Percentiles rank a stretch among this genome's conserved stretches.
Conservation (phyloP, 2,113 vertebrate species). For the Pholis gunnellus region DNA sequence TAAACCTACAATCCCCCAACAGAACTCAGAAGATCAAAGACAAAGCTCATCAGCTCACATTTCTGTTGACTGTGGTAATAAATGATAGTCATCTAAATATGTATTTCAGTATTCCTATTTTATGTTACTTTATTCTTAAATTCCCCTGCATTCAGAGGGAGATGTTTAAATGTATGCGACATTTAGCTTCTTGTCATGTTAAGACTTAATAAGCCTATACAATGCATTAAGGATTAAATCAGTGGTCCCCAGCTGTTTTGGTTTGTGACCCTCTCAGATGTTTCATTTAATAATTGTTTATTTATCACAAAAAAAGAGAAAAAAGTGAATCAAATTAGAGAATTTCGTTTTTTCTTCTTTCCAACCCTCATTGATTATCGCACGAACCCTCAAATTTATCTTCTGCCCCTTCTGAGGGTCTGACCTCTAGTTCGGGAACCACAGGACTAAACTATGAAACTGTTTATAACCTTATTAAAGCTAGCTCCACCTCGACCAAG, state of each 20-base stretch:
- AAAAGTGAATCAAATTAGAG: background rate
- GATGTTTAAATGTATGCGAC: background rate
- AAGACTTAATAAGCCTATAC: background rate
- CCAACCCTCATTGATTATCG: background rate
- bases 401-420: background rate
- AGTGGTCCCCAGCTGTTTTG: background rate
- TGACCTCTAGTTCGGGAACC: background rate
- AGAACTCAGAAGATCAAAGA: background rate
- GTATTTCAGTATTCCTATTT: background rate
- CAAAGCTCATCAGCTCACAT: background rate
- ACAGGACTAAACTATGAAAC: background rate
- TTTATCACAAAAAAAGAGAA: background rate
- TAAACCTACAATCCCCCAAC: background rate
- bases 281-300: background rate
- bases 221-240: background rate
- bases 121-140: background rate
- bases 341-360: background rate
- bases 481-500: background rate
- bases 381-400: background rate
- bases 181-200: background rate
- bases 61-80: background rate
- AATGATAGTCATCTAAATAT: background rate
- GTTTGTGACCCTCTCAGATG: background rate
- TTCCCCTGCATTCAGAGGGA: background rate
- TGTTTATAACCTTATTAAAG: background rate